Evolutionary conservation across 64 coral and sea anemone genomes (phyloP).

Genomic region (Montipora sp.): DNA sequence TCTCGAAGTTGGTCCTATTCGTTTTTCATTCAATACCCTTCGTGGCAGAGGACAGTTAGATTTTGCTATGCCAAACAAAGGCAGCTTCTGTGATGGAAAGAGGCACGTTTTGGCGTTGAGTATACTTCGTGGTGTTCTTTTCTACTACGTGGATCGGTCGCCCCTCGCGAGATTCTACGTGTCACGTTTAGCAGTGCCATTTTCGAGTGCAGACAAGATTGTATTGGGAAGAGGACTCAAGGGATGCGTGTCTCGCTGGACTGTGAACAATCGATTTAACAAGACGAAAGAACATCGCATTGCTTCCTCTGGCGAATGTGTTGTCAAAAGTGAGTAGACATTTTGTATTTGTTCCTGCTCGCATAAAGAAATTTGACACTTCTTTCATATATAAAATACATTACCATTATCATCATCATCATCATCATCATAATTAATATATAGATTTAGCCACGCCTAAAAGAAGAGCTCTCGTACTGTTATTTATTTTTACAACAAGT

Average conservation of each 20-base stretch:
- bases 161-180: background rate
- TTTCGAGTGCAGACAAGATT: constrained; percentile 27
- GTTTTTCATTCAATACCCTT: constrained; percentile 43
- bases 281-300: background rate
- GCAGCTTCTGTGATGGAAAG: constrained; percentile 60
- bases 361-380: too few species aligned
- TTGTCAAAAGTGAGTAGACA: constrained; percentile 31
- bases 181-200: background rate
- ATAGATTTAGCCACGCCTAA: too few species aligned
- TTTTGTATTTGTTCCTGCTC: too few species aligned
- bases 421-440: too few species aligned
- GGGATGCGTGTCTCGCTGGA: constrained; percentile 55
- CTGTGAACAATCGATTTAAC: background rate
- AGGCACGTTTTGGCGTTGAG: constrained; percentile 11
- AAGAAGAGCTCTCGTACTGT: too few species aligned
- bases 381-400: too few species aligned
- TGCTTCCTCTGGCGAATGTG: constrained; percentile 27
- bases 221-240: constrained; percentile 28
- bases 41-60: constrained; percentile 36
- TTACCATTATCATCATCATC: too few species aligned
- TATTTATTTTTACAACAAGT: too few species aligned
- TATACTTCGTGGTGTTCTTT: constrained; percentile 2
- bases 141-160: constrained; percentile 28
- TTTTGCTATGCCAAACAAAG: constrained; percentile 5
- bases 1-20: constrained; percentile 33